Base-by-base conservation (phyloP, 2,113 vertebrate genomes). In the Prunella himalayana region DNA sequence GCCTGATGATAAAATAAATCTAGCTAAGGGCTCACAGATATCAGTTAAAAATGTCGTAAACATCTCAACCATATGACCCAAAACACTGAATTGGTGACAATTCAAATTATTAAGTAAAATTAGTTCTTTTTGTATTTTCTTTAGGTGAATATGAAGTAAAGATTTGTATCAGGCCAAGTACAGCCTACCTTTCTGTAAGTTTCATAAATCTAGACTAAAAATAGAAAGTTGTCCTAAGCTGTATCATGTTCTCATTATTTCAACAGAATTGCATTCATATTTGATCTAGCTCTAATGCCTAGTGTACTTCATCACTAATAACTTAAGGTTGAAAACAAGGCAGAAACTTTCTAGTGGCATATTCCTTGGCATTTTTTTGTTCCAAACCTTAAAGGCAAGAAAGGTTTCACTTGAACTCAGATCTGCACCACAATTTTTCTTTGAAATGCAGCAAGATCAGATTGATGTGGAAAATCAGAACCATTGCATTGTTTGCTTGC, bases 141-240 rank as follows among this genome's bases (percentile, higher is more conserved):
- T 69, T 44, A 33, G 21, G 22, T 77, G 19, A 53, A 20, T 57
- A 4, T 41, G 13, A 65, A 68, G 17, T 13, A 76, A 28, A 72
- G 9, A 22, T 82, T 51, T 76, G 2, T 64, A 49, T 76, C 19
- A 44, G 45, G 6, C 4, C 11, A 77, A 90, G n/a, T 53, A 27
- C 7, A 65, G 8, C 8, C 17, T 72, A 16, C 13, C 31, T 76
- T 88, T 20, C 24, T 9, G 5, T 41, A 51, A 47, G 1, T 79
- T 92, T 77, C n/a, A 44, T 53, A 76, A 68, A 68, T 54, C 50
- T 82, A 24, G 31, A 75, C 45, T 64, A 76, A 85, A 90, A 88
- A 17, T 7, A 63, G 61, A 44, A 92, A 68, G 6, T 37, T 69
- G 21, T 76, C 47, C n/a, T 70, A 50, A 82, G 18, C 5, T 85